Evolutionary conservation across 2,113 vertebrate species (phyloP), one percentile per base, ranked within the genome.

Genomic region (Conger conger): DNA sequence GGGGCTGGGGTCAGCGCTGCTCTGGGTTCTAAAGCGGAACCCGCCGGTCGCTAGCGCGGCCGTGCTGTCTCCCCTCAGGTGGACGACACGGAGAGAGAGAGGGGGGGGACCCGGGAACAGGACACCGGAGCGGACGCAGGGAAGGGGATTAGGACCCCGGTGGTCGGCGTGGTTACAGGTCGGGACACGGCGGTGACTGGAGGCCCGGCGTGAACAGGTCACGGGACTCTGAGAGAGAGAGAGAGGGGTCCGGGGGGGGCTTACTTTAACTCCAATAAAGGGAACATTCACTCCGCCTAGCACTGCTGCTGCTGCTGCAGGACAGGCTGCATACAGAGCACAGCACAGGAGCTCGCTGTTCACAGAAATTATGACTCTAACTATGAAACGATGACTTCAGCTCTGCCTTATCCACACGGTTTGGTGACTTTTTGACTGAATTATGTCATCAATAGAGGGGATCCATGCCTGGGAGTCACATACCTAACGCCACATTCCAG

Each of bases 1-100:
- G 86, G 68, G 88, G 90, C 84, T 83, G 86, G 90, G 89, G 92
- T 93, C 90, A 94, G 92, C 93, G 91, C 89, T 89, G 90, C 88
- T 88, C 91, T 92, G 87, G 87, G 76, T 88, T 88, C 86, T 36
- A 79, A 79, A 57, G 23, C 37, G 37, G n/a, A 40, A 38, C 38
- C 4, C 27, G 30, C 7, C 40, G 37, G 37, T 17, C 42, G 82
- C 11, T 6, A 9, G 63, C 60, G 42, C 7, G 17, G 73, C n/a
- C 3, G 38, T 13, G 30, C 3, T 37, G 23, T n/a, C 9, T n/a
- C 40, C 42, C 86, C 80, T 92, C 91, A 90, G 91, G 90, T 89
- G 82, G 76, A 84, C 88, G 86, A 81, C 7, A 2, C 63, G 37
- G 82, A 3, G 54, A 54, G 86, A 89, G 1, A 9, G 40, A 13